Base-by-base conservation (phyloP, 1,140 invertebrate species). In the Ruditapes philippinarum region DNA sequence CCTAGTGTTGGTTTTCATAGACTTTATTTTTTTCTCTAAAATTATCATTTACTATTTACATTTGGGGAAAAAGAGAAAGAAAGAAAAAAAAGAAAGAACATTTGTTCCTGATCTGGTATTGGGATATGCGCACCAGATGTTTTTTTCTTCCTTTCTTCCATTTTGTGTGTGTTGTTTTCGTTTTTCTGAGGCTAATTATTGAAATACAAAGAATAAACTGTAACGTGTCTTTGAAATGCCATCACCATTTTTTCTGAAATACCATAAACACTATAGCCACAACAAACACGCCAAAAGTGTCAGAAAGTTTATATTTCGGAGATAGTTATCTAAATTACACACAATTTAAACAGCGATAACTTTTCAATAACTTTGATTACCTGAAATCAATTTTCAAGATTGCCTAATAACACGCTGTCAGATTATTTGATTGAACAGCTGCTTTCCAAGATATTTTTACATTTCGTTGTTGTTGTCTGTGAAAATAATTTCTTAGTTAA, bases 261-360 rank as follows among this genome's bases (percentile, higher is more conserved):
- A 62, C 28, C 25, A 25, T 62, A 19, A 62, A 62, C 22, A 62
- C n/a, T n/a, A 62, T 25, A 62, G 28, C 57, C 25, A 4, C 22
- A n/a, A 7, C 22, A 5, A n/a, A 28, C 57, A 62, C 57, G 25
- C 57, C 5, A 25, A 62, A 62, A 28, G 57, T 62, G 57, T 62
- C 57, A 62, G n/a, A n/a, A 28, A 62, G 57, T 62, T 62, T 62
- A 62, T 28, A 62, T 4, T 25, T n/a, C n/a, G 4, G 25, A 11
- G 25, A 62, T 62, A n/a, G 57, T 62, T 62, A 62, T 62, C 57
- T 62, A 62, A 62, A 62, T n/a, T 19, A 25, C 28, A 62, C 57
- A 62, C 57, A 62, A n/a, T 62, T 62, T 28, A 62, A 28, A 28
- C 57, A 62, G 5, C n/a, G 57, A 28, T 62, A n/a, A 62, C 57